phyloP scores from a whole-genome alignment of 2,797 vertebrate genomes.

The Halcyon leucocephala region DNA sequence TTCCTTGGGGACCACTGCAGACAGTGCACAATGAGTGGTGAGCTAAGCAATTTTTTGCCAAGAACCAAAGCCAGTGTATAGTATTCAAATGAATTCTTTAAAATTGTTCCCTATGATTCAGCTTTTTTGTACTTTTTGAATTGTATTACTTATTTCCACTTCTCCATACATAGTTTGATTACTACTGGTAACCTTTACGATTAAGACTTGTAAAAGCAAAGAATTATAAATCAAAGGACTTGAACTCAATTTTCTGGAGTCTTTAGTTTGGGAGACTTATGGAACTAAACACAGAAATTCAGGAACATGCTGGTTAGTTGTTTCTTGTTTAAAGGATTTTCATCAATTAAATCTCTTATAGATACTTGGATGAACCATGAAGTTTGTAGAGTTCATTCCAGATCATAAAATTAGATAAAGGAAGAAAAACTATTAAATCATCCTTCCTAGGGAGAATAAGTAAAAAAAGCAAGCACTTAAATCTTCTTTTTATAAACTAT shows the following conservation, averaged over 20 bases:
- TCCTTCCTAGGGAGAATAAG: not conserved
- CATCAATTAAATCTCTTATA: not conserved
- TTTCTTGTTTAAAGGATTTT: not conserved
- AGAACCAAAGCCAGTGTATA: not conserved
- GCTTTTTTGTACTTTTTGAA: not conserved
- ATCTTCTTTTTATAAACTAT: slow-evolving; percentile 60
- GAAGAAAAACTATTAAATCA: not conserved
- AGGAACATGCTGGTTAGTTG: not conserved
- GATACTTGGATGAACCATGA: not conserved
- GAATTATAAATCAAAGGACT: not conserved
- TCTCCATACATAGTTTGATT: not conserved
- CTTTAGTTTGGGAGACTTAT: not conserved
- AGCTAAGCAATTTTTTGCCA: not conserved
- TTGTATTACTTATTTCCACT: not conserved
- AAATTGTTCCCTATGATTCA: not conserved
- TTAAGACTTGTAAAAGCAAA: not conserved
- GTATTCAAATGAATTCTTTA: not conserved
- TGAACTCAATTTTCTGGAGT: not conserved
- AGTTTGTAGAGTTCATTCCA: not conserved
- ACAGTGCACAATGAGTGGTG: fast-evolving
- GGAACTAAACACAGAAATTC: not conserved
- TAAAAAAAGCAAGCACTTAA: slow-evolving; percentile 1
- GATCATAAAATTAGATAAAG: not conserved
- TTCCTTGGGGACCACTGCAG: not conserved
- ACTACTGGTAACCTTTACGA: not conserved